A percentile compares a stretch with the other conserved stretches of the same genome.
Evolutionary conservation across 2,113 vertebrate genomes (phyloP).

Genomic region (Polypterus senegalus): DNA sequence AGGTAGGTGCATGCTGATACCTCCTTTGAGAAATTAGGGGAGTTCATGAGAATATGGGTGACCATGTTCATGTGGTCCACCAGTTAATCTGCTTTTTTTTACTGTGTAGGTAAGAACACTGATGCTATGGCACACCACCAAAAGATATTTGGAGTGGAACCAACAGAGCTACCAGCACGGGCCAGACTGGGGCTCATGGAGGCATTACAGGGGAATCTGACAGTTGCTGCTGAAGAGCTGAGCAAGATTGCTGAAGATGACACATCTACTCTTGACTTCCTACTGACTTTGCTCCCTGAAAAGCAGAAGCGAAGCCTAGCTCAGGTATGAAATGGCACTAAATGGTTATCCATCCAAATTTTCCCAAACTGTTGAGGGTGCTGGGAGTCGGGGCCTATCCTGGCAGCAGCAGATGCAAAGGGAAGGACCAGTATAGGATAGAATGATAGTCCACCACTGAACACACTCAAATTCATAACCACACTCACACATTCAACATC

Average conservation of each 20-base stretch:
- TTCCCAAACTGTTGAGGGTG: neutral
- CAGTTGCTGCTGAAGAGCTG: conserved; percentile 45
- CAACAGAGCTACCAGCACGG: conserved; percentile 42
- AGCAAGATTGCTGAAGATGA: conserved; percentile 59
- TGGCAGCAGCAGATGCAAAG: neutral
- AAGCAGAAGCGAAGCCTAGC: conserved; percentile 45
- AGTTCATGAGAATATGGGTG: no score
- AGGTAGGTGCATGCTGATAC: conserved; percentile 39
- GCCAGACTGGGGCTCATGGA: conserved; percentile 65
- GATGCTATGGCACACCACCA: conserved; percentile 54
- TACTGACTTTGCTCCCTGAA: conserved; percentile 55
- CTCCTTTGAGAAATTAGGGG: neutral
- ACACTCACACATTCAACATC: no score
- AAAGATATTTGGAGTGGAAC: conserved; percentile 46
- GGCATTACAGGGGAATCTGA: conserved; percentile 50
- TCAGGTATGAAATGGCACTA: conserved; percentile 49
- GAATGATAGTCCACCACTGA: neutral
- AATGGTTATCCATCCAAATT: no score
- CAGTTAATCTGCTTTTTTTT: neutral
- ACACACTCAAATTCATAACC: neutral
- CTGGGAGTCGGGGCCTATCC: no score
- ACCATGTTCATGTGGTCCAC: neutral
- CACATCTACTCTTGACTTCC: conserved; percentile 42
- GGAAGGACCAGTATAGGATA: neutral
- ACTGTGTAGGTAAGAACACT: conserved; percentile 38